Percentiles rank a stretch among this genome's conserved stretches.
Conservation (phyloP, 1,140 invertebrate genomes). For the Drosophila tsacasi region DNA sequence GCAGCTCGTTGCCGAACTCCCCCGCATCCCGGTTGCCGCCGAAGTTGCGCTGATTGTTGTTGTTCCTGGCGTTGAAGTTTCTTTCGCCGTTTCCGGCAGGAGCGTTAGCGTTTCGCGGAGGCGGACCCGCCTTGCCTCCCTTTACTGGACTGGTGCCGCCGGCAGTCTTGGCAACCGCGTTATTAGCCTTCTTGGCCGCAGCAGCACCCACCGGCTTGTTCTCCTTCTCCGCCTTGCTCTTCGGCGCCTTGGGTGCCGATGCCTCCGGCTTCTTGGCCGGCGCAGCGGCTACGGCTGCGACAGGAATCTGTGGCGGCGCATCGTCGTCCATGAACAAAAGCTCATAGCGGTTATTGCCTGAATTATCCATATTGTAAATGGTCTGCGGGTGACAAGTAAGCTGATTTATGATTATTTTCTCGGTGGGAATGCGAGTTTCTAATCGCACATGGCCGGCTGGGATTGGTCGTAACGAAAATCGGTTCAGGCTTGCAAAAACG, state of each 20-base stretch:
- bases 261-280: constrained; percentile 50
- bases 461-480: constrained; percentile 12
- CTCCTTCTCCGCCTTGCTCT: constrained; percentile 91
- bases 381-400: constrained; percentile 30
- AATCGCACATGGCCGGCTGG: constrained; percentile 27
- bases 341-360: constrained; percentile 97
- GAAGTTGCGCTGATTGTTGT: constrained; percentile 53
- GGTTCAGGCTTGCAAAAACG: constrained; percentile 43
- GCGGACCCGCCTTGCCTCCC: constrained; percentile 39
- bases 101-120: constrained; percentile 30
- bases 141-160: constrained; percentile 42
- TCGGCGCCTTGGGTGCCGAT: constrained; percentile 12
- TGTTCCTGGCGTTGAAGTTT: constrained; percentile 88
- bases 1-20: constrained; percentile 85
- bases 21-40: constrained; percentile 84
- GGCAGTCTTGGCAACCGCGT: constrained; percentile 53
- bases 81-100: constrained; percentile 87
- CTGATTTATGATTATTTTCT: constrained; percentile 32
- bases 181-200: constrained; percentile 66
- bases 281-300: constrained; percentile 16
- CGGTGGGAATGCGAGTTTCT: constrained; percentile 22
- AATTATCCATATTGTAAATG: constrained; percentile 91
- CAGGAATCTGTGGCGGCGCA: constrained; percentile 39
- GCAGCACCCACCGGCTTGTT: constrained; percentile 88
- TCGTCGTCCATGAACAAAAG: constrained; percentile 94